Evolutionary conservation across 2,113 vertebrate genomes (phyloP).

Genomic region (Melierax canorus): DNA sequence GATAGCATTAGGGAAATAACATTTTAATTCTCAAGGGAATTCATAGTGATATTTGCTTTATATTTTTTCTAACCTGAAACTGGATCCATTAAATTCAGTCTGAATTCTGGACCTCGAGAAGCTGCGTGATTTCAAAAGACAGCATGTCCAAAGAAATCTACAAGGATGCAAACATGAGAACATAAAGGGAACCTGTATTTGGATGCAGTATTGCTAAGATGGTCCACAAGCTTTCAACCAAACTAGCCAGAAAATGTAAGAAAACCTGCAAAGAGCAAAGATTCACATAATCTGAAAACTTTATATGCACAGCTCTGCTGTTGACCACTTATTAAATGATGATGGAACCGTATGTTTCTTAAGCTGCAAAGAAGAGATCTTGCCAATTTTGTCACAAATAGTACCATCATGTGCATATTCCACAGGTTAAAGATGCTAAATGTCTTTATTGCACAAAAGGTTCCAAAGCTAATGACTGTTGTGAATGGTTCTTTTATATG

Average conservation of each 20-base stretch:
- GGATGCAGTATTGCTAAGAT: neutral
- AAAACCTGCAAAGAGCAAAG: neutral
- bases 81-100: neutral
- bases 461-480: neutral
- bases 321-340: neutral
- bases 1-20: neutral
- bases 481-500: neutral
- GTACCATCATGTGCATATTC: neutral
- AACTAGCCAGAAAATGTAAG: neutral
- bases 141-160: neutral
- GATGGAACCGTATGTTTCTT: neutral
- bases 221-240: neutral
- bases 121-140: neutral
- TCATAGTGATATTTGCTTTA: neutral
- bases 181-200: neutral
- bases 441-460: neutral
- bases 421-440: neutral
- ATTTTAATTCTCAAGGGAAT: neutral
- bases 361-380: neutral
- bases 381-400: neutral
- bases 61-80: neutral
- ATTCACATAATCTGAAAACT: neutral
- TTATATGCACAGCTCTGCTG: neutral
- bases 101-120: neutral
- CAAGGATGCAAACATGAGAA: neutral